phyloP scores from a whole-genome alignment of 2,888 invertebrate genomes.

The Geophilus truncorum region DNA sequence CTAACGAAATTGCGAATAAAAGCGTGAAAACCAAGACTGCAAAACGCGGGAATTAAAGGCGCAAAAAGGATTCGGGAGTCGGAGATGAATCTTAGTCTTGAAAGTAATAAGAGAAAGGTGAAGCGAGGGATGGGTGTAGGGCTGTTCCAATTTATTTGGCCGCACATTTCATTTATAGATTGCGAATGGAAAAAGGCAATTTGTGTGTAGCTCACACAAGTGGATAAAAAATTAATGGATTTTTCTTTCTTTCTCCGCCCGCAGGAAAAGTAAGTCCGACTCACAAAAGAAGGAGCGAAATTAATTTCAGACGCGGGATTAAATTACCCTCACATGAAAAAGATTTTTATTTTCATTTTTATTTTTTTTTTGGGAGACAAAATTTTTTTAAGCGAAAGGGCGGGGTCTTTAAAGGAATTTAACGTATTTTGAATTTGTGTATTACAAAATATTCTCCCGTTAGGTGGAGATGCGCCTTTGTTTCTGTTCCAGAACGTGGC shows the following conservation, averaged over 20 bases:
- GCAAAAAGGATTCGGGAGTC: background rate
- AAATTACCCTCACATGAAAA: background rate
- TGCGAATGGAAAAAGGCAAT: slow-evolving; percentile 10
- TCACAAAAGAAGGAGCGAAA: background rate
- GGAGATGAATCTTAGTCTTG: background rate
- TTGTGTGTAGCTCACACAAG: slow-evolving; percentile 10
- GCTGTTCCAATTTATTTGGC: background rate
- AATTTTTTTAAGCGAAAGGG: background rate
- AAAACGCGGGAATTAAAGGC: background rate
- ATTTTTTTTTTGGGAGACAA: background rate
- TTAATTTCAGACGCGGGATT: background rate
- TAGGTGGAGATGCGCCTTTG: background rate
- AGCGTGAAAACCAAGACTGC: too few relatives aligned
- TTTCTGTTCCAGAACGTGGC: background rate
- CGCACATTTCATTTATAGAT: slow-evolving; percentile 10
- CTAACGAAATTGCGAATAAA: too few relatives aligned
- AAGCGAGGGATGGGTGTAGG: background rate
- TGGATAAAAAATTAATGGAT: slow-evolving; percentile 10
- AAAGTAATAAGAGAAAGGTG: background rate
- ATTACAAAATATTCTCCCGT: background rate
- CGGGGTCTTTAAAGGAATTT: background rate
- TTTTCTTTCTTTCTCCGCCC: background rate
- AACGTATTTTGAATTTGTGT: too few relatives aligned
- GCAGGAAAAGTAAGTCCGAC: background rate
- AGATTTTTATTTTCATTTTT: too few relatives aligned